Base-by-base conservation (phyloP, 2,797 vertebrate species). In the Chloroceryle inda region DNA sequence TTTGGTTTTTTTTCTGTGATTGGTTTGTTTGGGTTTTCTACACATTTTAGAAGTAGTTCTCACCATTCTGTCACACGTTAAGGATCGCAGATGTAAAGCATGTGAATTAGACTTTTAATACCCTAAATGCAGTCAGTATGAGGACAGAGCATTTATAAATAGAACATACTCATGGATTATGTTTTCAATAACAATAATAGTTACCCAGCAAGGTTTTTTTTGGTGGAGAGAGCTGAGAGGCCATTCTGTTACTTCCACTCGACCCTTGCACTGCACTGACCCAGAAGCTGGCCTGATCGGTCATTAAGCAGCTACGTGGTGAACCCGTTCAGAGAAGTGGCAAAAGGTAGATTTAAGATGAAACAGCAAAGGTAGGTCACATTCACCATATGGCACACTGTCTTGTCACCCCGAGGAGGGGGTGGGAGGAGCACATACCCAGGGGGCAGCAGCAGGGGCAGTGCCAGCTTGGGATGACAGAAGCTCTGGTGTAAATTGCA, bases 111-210 rank as follows among this genome's bases (percentile, higher is more conserved):
- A 66, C 27, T 90, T 81, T 78, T 93, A 88, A 81, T 90, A 50
- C 16, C 18, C 10, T 75, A 11, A 69, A 22, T 89, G 55, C 56
- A 73, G 88, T 94, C 71, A 82, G 0, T 55, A 49, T 18, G 55
- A 90, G 27, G 73, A 44, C 38, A 79, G 58, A 81, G 20, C 71
- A 71, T 91, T 92, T 87, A 82, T 82, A 93, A 94, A 79, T 82
- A 82, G 59, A 94, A 62, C 4, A 13, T 74, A 55, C 55, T 88
- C 78, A 73, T 67, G 37, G 80, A 85, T 92, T 92, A 38, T 63
- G 9, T 76, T 91, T 95, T 91, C 67, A 87, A 15, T 90, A 90
- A 66, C 52, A 58, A 35, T 87, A 66, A 29, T 80, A 92, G 81
- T 77, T 77, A 33, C 20, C 55, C n/a, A 33, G n/a, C 14, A 20